These are phyloP conservation scores for Caenorhabditis becei DNA, from an alignment of 2,888 invertebrate species.

Conservation along the genomic window DNA sequence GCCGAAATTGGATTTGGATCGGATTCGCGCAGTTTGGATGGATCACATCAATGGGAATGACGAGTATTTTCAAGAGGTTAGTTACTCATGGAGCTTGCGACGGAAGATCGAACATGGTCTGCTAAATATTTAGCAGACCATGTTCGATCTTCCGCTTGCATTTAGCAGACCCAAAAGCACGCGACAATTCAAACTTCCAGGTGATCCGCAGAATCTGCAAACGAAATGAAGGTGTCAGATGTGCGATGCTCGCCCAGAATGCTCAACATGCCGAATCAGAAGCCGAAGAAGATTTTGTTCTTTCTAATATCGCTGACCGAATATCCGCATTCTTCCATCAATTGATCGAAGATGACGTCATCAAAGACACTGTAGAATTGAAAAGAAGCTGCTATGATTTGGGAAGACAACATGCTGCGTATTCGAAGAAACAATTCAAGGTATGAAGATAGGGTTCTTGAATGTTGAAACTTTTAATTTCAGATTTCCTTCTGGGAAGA, in stretches of 20 bases:
- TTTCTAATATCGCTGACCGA: conserved; percentile 54
- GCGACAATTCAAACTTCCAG: no score
- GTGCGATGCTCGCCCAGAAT: conserved; percentile 52
- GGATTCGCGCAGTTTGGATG: conserved; percentile 56
- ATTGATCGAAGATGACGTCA: conserved; percentile 53
- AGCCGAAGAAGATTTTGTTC: conserved; percentile 58
- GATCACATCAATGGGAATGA: conserved; percentile 55
- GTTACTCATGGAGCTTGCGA: not conserved
- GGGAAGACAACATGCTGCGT: conserved; percentile 54
- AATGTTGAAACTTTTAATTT: not conserved
- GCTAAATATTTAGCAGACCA: conserved; percentile 29
- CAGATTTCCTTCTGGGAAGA: conserved; percentile 63
- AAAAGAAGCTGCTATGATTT: conserved; percentile 54
- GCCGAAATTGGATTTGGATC: conserved; percentile 41
- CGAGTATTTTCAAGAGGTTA: conserved; percentile 62
- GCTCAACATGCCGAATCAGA: conserved; percentile 55
- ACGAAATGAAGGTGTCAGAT: conserved; percentile 43
- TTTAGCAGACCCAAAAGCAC: no score
- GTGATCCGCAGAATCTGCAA: conserved; percentile 52
- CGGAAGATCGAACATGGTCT: conserved; percentile 7
- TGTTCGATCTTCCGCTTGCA: not conserved
- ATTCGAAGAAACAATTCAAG: conserved; percentile 57
- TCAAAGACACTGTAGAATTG: conserved; percentile 34
- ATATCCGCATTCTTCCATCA: conserved; percentile 53
- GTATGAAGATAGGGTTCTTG: no score